Conservation (phyloP, 2,888 invertebrate species). For the Zhuqinia jingwanae region DNA sequence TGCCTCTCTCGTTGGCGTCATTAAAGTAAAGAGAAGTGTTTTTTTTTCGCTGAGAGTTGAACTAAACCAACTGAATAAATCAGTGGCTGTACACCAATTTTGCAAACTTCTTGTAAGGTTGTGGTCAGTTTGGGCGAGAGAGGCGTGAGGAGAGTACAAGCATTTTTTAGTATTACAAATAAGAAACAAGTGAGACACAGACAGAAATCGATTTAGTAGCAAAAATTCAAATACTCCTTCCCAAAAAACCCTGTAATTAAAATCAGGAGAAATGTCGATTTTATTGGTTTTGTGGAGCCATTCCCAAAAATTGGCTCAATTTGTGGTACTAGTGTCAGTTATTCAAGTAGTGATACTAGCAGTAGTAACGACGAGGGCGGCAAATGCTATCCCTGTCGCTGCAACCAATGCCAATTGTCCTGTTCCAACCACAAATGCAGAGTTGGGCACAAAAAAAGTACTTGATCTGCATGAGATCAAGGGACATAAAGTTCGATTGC, state of each 20-base stretch:
- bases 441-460: slow-evolving; percentile 56
- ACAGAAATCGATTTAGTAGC: too few species aligned
- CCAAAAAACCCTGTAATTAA: too few species aligned
- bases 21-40: slow-evolving; percentile 5
- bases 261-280: background rate
- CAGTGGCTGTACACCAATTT: background rate
- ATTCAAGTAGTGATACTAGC: slow-evolving; percentile 1
- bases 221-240: too few species aligned
- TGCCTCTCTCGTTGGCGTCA: background rate
- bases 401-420: slow-evolving; percentile 59
- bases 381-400: slow-evolving; percentile 10
- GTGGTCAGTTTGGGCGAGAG: background rate
- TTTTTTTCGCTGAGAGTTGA: background rate
- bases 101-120: background rate
- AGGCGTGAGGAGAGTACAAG: background rate
- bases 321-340: background rate
- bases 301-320: background rate
- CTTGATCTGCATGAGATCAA: slow-evolving; percentile 69
- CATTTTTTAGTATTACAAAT: background rate
- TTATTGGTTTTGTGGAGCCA: background rate
- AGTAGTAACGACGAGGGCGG: background rate
- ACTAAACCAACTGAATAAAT: background rate
- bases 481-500: slow-evolving; percentile 73
- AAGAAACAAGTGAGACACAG: too few species aligned
- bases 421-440: slow-evolving; percentile 56